Evolutionary conservation across 2,797 vertebrate genomes (phyloP), one percentile per base, ranked within the genome.

Genomic region (Artibeus lituratus): DNA sequence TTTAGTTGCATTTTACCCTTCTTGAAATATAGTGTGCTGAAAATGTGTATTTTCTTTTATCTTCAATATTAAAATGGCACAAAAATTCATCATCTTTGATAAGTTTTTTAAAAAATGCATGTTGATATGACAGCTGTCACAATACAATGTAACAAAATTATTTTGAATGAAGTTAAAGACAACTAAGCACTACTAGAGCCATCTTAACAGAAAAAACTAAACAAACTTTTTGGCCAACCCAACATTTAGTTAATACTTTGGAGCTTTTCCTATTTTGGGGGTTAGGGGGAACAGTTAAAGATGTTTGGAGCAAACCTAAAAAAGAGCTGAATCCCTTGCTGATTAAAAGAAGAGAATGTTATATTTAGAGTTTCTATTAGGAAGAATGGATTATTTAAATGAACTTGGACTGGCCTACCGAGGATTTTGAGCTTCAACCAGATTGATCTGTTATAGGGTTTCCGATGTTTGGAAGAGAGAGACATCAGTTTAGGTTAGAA

Each of bases 321-420:
- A 77, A 69, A 73, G 24, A 80, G 7, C n/a, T 87, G 51, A 80
- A 49, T 49, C 16, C 35, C 26, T 94, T 92, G 70, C n/a, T 59
- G 22, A 69, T 80, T 69, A 95, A 93, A 82, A 82, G 83, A 91
- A 83, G 22, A 21, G 15, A 74, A 49, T 19, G 81, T 70, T 37
- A 16, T 53, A 59, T 57, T 91, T 84, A 87, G 22, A 70, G 49
- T 72, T 92, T 70, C 26, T 59, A 0, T 73, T 87, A 44, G 37
- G 86, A 88, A 81, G n/a, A 94, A 32, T 65, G 67, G 95, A 87
- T 15, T 94, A 92, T 65, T 85, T 24, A 65, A 8, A 35, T 84
- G 37, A 88, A 49, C 57, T 96, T 62, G 24, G 32, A 67, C 29
- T 84, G 24, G 19, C 10, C 55, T 82, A 35, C 32, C 55, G 49